Evolutionary conservation across 2,113 vertebrate species (phyloP), one percentile per base, ranked within the genome.

Genomic region (Rhinogobius similis): DNA sequence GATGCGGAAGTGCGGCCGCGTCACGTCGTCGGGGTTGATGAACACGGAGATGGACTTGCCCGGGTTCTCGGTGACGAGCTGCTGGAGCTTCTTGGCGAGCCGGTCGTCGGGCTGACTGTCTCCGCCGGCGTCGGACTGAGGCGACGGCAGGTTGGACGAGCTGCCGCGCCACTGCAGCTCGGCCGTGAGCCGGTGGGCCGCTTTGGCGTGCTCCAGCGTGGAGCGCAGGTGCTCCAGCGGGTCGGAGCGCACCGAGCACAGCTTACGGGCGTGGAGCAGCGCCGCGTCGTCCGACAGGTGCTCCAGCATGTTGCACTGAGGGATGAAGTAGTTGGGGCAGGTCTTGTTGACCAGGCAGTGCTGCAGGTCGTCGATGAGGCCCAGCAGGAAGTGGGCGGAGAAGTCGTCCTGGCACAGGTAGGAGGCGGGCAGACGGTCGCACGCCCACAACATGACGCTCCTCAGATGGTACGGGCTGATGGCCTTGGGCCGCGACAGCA

Each of bases 261-360:
- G 92, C 85, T 97, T 96, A 69, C 97, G 94, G 0, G 97, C 97
- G 0, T 97, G 96, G 1, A 98, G 93, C 93, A 98, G 85, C 44
- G 94, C 96, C 0, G 93, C 91, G 81, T 97, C 95, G 36, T 99
- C 97, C 0, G 94, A 94, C 71, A 98, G 94, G 72, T 97, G 95
- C 91, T 98, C 97, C 85, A 99, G 85, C 97, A 99, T 99, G 91
- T 99, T 99, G 93, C 96, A 96, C 85, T 99, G 97, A 0, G 97
- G 97, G 84, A 99, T 98, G 92, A 99, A 99, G 76, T 99, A 99
- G 82, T 99, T 99, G 67, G 97, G 97, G 67, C 97, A 99, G 92
- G 93, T 94, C 91, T 96, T 96, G 92, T 97, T 99, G 72, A 99
- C 94, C 62, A 99, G 92, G 87, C 97, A 99, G 90, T 98, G 95